Conservation (phyloP, 1,140 invertebrate genomes). For the Aleiodes sp. region DNA sequence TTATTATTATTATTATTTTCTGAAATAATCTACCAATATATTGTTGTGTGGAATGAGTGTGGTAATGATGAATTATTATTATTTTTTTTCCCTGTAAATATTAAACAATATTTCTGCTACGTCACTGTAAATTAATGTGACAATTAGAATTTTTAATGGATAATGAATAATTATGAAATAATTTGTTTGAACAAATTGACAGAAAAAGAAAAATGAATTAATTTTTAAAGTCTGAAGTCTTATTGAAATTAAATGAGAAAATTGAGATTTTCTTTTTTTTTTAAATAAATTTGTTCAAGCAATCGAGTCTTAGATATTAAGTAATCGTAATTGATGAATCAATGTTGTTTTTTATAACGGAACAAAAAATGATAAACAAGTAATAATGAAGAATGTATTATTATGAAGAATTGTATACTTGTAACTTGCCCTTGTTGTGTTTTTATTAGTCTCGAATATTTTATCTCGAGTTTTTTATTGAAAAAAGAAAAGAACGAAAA, state of each 20-base stretch:
- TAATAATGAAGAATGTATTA: neutral
- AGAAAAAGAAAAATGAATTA: neutral
- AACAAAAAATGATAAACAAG: constrained; percentile 12
- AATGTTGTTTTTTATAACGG: constrained; percentile 32
- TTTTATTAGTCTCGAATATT: constrained; percentile 39
- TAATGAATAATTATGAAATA: neutral
- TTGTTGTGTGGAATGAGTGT: neutral
- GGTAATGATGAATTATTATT: neutral
- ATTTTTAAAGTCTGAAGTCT: neutral
- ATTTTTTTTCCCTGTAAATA: constrained; percentile 4
- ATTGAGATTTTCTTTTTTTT: neutral
- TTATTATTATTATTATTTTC: no score
- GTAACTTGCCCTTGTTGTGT: constrained; percentile 41
- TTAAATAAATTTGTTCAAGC: constrained; percentile 27
- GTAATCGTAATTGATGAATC: neutral
- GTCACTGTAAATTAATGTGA: neutral
- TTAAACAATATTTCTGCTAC: neutral
- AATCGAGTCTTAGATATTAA: constrained; percentile 29
- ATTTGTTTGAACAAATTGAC: neutral
- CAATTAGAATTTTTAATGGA: neutral
- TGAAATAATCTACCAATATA: neutral
- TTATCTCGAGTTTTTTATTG: constrained; percentile 37
- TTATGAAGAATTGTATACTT: constrained; percentile 33
- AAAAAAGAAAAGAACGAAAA: no score
- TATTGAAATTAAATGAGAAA: neutral